Evolutionary conservation across 2,888 invertebrate species (phyloP).

Genomic region (Diplolepis rosae): DNA sequence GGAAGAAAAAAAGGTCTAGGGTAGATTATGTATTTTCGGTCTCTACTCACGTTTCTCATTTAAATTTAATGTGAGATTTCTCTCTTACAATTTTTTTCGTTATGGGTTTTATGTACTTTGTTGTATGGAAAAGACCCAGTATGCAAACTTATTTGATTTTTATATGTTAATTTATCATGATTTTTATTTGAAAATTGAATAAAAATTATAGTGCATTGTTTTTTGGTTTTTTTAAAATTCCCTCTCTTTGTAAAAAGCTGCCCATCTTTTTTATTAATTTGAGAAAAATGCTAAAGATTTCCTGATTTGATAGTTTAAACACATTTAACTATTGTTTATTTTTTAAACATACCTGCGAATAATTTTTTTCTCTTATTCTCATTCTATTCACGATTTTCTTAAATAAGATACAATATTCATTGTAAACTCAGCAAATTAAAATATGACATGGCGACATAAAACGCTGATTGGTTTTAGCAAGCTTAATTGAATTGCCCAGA

Average conservation of each 20-base stretch:
- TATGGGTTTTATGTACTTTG: not conserved
- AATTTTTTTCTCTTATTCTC: not conserved
- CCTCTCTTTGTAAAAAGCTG: too few relatives aligned
- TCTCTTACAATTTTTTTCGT: conserved; percentile 15
- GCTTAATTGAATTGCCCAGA: conserved; percentile 8
- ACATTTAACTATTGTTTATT: not conserved
- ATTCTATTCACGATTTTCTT: not conserved
- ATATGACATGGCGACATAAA: conserved; percentile 2
- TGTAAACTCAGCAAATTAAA: not conserved
- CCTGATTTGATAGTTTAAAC: not conserved
- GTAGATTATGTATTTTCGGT: conserved; percentile 17
- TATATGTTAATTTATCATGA: not conserved
- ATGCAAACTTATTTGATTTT: not conserved
- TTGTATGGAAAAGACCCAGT: not conserved
- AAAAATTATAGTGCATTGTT: too few relatives aligned
- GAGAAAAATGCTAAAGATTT: too few relatives aligned
- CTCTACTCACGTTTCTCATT: conserved; percentile 27
- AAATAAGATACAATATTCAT: not conserved
- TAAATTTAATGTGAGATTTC: conserved; percentile 17
- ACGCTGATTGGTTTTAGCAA: conserved; percentile 23
- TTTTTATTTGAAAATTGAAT: not conserved
- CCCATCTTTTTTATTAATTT: too few relatives aligned
- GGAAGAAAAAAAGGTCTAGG: not conserved
- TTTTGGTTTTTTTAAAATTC: too few relatives aligned
- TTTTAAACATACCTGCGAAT: too few relatives aligned